Evolutionary conservation across 2,888 invertebrate genomes (phyloP).

Genomic region (Metacarcinus magister): DNA sequence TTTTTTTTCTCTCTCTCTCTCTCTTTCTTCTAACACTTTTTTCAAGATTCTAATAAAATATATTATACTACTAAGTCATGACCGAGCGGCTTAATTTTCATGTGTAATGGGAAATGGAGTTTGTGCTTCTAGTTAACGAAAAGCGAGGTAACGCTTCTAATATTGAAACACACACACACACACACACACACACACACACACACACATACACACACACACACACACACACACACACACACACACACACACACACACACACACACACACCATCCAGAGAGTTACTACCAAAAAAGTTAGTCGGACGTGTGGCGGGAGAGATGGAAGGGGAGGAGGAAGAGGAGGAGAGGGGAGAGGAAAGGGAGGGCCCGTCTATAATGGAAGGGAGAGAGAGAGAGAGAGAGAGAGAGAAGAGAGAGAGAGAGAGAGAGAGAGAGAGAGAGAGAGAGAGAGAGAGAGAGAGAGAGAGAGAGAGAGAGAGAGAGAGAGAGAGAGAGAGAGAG

Average conservation of each 20-base stretch:
- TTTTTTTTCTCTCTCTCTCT: background rate
- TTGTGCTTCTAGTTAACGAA: background rate
- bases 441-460: background rate
- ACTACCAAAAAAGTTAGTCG: background rate
- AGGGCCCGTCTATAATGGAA: background rate
- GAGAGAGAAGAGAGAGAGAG: background rate
- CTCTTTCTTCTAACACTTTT: background rate
- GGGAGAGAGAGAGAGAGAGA: background rate
- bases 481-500: no score
- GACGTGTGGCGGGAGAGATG: slow-evolving; percentile 18
- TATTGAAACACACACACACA: background rate
- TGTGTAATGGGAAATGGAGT: background rate
- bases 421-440: slow-evolving; percentile 7
- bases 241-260: slow-evolving; percentile 60
- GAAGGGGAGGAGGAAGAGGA: background rate
- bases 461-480: background rate
- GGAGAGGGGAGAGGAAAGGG: background rate
- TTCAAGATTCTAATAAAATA: background rate
- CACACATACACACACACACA: slow-evolving; percentile 58
- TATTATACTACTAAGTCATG: background rate
- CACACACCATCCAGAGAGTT: slow-evolving; percentile 34
- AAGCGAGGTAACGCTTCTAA: background rate
- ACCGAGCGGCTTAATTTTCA: background rate
- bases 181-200: background rate
- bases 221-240: slow-evolving; percentile 43